Percentiles rank a stretch among this genome's conserved stretches.
Evolutionary conservation across 2,797 vertebrate species (phyloP).

Genomic region (Coregonus suidteri): DNA sequence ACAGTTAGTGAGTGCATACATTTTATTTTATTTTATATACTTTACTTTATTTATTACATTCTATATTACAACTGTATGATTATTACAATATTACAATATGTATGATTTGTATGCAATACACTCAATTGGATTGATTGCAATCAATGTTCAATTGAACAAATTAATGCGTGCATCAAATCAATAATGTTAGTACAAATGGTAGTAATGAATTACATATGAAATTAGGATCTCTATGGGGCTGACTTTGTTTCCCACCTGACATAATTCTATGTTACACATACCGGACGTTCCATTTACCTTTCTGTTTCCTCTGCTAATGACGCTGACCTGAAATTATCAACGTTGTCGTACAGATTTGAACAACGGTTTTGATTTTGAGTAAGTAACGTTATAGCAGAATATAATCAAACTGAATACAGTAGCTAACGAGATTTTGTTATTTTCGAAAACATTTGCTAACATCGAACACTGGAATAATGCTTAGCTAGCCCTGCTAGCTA

Average conservation of each 20-base stretch:
- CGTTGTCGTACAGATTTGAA: fast-evolving
- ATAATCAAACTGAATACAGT: fast-evolving
- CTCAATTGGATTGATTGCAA: neutral
- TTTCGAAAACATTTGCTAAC: neutral
- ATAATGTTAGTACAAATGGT: neutral
- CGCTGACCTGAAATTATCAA: neutral
- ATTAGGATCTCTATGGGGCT: neutral
- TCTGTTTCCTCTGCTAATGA: neutral
- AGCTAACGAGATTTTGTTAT: fast-evolving
- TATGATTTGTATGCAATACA: neutral
- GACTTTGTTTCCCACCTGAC: constrained; percentile 24
- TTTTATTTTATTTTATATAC: too few relatives aligned
- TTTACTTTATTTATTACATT: neutral
- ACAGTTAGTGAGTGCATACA: too few relatives aligned
- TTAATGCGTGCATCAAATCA: neutral
- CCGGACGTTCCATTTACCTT: constrained; percentile 18
- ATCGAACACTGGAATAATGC: neutral
- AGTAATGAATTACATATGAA: neutral
- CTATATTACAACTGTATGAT: neutral
- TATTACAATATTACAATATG: neutral
- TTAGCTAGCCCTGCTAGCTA: neutral
- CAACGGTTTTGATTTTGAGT: constrained; percentile 8
- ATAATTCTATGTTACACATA: neutral
- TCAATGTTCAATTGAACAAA: neutral
- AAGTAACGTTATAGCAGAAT: constrained; percentile 10